Evolutionary conservation across 2,797 vertebrate species (phyloP), one percentile per base, ranked within the genome.

Genomic region (Phoxinus dragarum): DNA sequence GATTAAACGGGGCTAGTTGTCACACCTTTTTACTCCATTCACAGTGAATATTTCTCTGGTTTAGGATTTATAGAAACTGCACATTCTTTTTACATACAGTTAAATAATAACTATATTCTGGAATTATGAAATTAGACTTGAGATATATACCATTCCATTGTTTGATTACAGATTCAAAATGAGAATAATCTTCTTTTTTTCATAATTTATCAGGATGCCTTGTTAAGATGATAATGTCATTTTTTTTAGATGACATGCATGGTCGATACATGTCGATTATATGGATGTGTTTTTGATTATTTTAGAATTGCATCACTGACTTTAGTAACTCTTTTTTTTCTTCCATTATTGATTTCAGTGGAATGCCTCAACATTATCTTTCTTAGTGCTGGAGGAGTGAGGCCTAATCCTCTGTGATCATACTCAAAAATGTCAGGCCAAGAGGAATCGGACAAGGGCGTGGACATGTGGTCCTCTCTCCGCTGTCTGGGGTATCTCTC

Each of bases 401-500:
- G 67, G 23, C 71, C 16, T 73, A 61, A 81, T 61, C 71, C 81
- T 80, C 80, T 38, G 88, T 95, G 94, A 92, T 94, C 95, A 84
- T 91, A 95, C 59, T 47, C 92, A 92, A 95, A 93, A 92, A 97
- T 97, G 96, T 95, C 95, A 42, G 94, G 92, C 88, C 89, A 94
- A 71, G 93, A 97, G 90, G 96, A 96, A 90, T 94, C 94, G 77
- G 96, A 95, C 5, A 94, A 92, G 88, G 96, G 96, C 91, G 95
- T 95, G 89, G 97, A 97, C 91, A 92, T 98, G 95, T 97, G 97
- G 84, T 97, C 97, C 0, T 98, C 97, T 0, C 94, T 99, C 72
- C 94, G 96, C 27, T 99, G 96, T 88, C 95, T 99, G 67, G 98
- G 98, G 89, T 99, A 97, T 92, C 94, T 99, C 87, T 97, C 98